Evolutionary conservation across 1,140 invertebrate genomes (phyloP).

Genomic region (Drosophila pseudoobscura): DNA sequence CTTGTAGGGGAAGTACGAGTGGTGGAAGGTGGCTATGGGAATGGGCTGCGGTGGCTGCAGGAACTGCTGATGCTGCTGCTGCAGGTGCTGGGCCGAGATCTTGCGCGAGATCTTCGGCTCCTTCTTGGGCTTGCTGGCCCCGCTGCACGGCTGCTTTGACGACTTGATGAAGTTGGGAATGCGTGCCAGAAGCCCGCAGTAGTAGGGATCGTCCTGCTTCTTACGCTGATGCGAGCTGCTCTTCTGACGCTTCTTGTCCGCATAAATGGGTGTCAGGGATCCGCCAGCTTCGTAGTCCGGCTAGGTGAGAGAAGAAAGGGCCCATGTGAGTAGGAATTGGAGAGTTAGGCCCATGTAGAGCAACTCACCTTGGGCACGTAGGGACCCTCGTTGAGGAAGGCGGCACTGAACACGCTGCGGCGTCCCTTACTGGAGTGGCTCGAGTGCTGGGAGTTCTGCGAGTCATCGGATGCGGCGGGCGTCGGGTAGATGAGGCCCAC

Average conservation of each 20-base stretch:
- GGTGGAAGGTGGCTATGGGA: conserved; percentile 78
- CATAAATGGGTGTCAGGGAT: conserved; percentile 56
- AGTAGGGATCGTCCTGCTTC: conserved; percentile 91
- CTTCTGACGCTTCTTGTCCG: conserved; percentile 69
- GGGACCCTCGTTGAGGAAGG: conserved; percentile 76
- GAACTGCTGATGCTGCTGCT: conserved; percentile 51
- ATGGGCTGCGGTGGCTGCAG: conserved; percentile 65
- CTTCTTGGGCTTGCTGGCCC: conserved; percentile 67
- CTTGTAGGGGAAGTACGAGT: conserved; percentile 79
- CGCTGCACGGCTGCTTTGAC: conserved; percentile 59
- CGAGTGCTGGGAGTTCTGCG: conserved; percentile 77
- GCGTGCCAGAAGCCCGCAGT: conserved; percentile 90
- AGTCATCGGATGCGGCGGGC: conserved; percentile 77
- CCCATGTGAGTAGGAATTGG: neutral
- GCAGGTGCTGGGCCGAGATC: conserved; percentile 73
- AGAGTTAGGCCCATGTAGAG: no score
- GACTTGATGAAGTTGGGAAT: conserved; percentile 91
- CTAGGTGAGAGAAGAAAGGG: conserved; percentile 25
- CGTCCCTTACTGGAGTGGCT: conserved; percentile 72
- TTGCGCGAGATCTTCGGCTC: conserved; percentile 79
- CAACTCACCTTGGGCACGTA: conserved; percentile 77
- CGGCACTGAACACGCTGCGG: conserved; percentile 73
- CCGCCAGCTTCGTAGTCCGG: conserved; percentile 72
- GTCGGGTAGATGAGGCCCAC: conserved; percentile 80
- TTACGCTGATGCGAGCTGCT: conserved; percentile 68